A percentile compares a stretch with the other conserved stretches of the same genome.
Conservation (phyloP, 2,888 invertebrate species). For the Platycheirus rosarum region DNA sequence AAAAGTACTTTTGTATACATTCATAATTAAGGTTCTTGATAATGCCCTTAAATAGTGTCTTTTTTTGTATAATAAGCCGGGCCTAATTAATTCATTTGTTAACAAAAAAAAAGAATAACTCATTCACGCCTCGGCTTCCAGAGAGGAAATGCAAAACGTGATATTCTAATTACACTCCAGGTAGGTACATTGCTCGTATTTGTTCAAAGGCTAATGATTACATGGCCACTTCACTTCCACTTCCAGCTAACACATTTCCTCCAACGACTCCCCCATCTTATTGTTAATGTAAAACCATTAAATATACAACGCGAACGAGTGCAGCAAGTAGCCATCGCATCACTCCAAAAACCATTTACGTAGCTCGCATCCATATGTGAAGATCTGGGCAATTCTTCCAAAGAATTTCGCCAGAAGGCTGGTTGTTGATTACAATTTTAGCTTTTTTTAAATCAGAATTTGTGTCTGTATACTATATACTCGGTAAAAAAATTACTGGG, state of each 20-base stretch:
- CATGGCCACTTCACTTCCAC: constrained; percentile 23
- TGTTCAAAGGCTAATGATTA: constrained; percentile 52
- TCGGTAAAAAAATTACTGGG: too few relatives aligned
- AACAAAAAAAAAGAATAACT: not conserved
- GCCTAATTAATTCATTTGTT: too few relatives aligned
- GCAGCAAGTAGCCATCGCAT: constrained; percentile 26
- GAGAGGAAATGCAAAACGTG: constrained; percentile 74
- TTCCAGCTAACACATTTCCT: not conserved
- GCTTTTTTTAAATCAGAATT: too few relatives aligned
- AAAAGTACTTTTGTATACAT: too few relatives aligned
- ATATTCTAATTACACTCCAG: constrained; percentile 65
- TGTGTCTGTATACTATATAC: too few relatives aligned
- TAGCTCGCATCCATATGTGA: constrained; percentile 1
- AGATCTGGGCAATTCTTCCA: not conserved
- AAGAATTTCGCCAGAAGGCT: constrained; percentile 12
- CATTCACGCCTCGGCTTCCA: constrained; percentile 34
- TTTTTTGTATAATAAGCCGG: too few relatives aligned
- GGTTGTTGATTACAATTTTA: not conserved
- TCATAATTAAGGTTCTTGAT: too few relatives aligned
- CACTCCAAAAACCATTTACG: constrained; percentile 27
- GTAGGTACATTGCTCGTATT: constrained; percentile 48
- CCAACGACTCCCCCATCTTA: not conserved
- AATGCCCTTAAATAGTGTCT: too few relatives aligned
- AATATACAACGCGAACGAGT: not conserved
- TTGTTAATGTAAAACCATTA: not conserved